Percentiles rank a stretch among this genome's conserved stretches.
Evolutionary conservation across 2,113 vertebrate genomes (phyloP).

Genomic region (Tragelaphus buxtoni): DNA sequence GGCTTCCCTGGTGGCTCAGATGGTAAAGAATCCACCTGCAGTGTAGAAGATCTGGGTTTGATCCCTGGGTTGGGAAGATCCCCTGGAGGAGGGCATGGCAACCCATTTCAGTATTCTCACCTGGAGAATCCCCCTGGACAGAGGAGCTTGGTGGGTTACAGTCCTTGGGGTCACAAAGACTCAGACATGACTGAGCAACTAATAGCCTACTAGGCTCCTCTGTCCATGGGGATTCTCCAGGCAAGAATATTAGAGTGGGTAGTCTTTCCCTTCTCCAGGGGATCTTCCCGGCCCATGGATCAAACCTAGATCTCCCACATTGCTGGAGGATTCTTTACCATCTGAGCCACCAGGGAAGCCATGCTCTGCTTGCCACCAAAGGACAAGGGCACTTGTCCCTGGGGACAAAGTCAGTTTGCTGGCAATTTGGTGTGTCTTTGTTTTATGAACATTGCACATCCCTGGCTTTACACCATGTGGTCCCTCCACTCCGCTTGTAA

Average conservation of each 20-base stretch:
- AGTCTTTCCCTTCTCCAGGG: neutral
- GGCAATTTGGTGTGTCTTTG: neutral
- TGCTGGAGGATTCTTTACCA: neutral
- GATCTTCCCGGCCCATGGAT: neutral
- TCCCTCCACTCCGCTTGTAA: neutral
- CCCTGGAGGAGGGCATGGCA: neutral
- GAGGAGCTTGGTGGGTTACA: neutral
- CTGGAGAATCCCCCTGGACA: neutral
- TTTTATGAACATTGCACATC: neutral
- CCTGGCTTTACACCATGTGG: fast-evolving
- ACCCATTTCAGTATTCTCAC: neutral
- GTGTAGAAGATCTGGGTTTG: neutral
- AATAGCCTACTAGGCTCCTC: neutral
- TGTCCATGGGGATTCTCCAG: neutral
- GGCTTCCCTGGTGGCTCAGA: neutral
- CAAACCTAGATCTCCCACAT: neutral
- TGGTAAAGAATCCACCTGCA: neutral
- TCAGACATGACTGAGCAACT: neutral
- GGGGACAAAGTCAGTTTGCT: neutral
- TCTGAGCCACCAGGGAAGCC: neutral
- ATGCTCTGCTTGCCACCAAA: neutral
- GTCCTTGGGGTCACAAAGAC: neutral
- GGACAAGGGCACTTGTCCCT: no score
- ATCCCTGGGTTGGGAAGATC: neutral
- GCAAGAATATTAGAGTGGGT: neutral